Evolutionary conservation across 2,888 invertebrate species (phyloP), one percentile per base, ranked within the genome.

Genomic region (Limnephilus lunatus): DNA sequence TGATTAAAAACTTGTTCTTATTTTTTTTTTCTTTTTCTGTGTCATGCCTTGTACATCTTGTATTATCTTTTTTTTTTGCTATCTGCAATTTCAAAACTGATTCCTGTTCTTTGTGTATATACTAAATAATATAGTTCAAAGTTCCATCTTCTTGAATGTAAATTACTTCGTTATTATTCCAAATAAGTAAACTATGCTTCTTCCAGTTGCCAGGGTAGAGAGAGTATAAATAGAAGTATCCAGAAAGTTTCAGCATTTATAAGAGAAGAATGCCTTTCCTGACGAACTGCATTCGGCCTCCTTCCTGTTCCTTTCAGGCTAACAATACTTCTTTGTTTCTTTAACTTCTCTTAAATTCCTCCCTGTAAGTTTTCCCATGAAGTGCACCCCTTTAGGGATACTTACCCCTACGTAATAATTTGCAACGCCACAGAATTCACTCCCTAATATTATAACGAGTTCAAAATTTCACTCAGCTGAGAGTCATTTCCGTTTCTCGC

Each of bases 401-500:
- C 14, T 39, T 14, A 39, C 35, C 39, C 39, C 12, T 85, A 39
- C 32, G 85, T 85, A 85, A 85, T 85, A 85, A 85, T 85, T 85
- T 85, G 85, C 85, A 53, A 30, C 31, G 87, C 87, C 48, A 31
- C 87, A 87, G 44, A 87, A 53, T 85, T 44, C 39, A 85, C 85
- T 85, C 39, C 44, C 44, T 85, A 85, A 53, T 87, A 30, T 87
- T 53, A 14, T 87, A 87, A 87, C 87, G 30, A 53, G 53, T 87
- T 87, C 30, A 87, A 87, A 87, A 48, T 87, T 87, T 87, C 53
- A 87, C 87, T 53, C 15, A 15, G 85, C 31, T 48, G 85, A 85
- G 19, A 85, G 85, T 85, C 85, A 85, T 85, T 85, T 85, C 85
- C 85, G 85, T 25, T 83, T 83, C 83, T 83, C n/a, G 83, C 19